A percentile compares a stretch with the other conserved stretches of the same genome.
phyloP scores from a whole-genome alignment of 2,888 invertebrate genomes.

The Alloscopus bannaensis region DNA sequence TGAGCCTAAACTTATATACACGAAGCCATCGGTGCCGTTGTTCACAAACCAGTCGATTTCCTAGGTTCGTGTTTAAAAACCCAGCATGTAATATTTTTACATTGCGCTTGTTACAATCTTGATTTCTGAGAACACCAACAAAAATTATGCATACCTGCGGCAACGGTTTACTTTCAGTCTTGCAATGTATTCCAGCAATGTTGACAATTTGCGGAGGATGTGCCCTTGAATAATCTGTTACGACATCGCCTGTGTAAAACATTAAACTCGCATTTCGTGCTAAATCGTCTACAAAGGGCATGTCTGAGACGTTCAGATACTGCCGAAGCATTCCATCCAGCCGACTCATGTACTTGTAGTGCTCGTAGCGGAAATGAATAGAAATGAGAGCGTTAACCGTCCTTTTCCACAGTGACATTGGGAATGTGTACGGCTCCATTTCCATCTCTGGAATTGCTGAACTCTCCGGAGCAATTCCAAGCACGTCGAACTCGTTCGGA shows the following conservation, averaged over 20 bases:
- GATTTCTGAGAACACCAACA: too few species aligned
- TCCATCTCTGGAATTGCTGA: slow-evolving; percentile 21
- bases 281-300: slow-evolving; percentile 24
- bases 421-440: not conserved
- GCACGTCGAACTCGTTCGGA: slow-evolving; percentile 4
- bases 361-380: slow-evolving; percentile 17
- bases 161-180: slow-evolving; percentile 14
- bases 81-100: too few species aligned
- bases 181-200: slow-evolving; percentile 32
- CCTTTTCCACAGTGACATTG: slow-evolving; percentile 21
- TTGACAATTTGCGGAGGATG: slow-evolving; percentile 48
- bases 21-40: slow-evolving; percentile 61
- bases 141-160: too few species aligned
- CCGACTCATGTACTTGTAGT: slow-evolving; percentile 1
- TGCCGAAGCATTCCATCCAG: slow-evolving; percentile 4
- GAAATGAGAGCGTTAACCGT: not conserved
- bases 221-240: slow-evolving; percentile 36
- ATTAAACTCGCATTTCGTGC: slow-evolving; percentile 47
- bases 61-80: too few species aligned
- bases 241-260: slow-evolving; percentile 37
- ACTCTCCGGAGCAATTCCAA: slow-evolving; percentile 35
- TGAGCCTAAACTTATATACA: slow-evolving; percentile 69
- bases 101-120: too few species aligned
- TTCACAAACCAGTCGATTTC: slow-evolving; percentile 62
- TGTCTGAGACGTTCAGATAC: slow-evolving; percentile 22